A percentile compares a stretch with the other conserved stretches of the same genome.
Conservation (phyloP, 35 echinoderm and acorn worm species). For the Heliocidaris tuberculata region DNA sequence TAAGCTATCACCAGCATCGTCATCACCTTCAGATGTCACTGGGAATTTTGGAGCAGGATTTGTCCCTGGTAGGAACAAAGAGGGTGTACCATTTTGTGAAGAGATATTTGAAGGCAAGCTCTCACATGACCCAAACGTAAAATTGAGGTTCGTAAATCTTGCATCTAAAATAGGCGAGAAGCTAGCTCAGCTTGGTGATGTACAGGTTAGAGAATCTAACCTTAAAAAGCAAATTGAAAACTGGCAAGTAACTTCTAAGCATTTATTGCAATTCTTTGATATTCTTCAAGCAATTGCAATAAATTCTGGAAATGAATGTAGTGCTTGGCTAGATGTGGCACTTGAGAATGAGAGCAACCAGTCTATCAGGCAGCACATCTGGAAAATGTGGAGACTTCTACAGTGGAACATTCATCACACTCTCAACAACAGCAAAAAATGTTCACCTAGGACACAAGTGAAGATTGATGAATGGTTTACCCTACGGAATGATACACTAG, state of each 20-base stretch:
- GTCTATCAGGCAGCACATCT: background rate
- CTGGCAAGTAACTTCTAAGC: background rate
- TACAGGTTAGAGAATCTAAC: background rate
- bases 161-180: background rate
- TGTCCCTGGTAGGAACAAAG: background rate
- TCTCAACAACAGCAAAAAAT: background rate
- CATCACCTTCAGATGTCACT: background rate
- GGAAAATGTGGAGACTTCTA: background rate
- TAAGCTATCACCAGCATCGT: background rate
- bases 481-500: background rate
- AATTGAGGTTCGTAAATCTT: background rate
- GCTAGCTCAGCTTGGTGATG: background rate
- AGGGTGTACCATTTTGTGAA: background rate
- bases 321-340: background rate
- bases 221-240: background rate
- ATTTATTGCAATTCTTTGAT: constrained; percentile 5
- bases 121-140: background rate
- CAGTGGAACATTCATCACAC: background rate
- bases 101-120: background rate
- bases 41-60: background rate
- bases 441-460: background rate
- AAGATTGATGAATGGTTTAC: background rate
- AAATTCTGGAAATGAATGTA: background rate
- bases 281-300: background rate
- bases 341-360: background rate